phyloP scores from a whole-genome alignment of 2,888 invertebrate genomes.

The Diplolepis rosae region DNA sequence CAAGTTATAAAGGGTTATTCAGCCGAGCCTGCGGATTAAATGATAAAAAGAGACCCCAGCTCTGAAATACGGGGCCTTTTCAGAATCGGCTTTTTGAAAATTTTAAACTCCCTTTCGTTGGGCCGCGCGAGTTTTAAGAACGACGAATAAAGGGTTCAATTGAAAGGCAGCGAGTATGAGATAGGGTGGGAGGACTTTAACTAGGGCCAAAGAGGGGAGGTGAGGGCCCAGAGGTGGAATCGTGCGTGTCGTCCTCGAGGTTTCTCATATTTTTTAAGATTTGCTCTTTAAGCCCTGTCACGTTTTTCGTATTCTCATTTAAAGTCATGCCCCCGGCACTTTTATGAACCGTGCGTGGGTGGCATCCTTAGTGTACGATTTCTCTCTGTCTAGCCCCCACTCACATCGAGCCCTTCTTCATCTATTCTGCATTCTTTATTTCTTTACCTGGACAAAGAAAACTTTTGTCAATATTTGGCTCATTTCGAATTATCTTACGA shows the following conservation, averaged over 20 bases:
- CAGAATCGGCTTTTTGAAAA: slow-evolving; percentile 72
- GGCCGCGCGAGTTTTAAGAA: slow-evolving; percentile 66
- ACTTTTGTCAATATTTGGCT: background rate
- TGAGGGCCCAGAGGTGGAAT: slow-evolving; percentile 51
- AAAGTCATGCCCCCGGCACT: slow-evolving; percentile 45
- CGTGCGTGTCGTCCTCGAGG: slow-evolving; percentile 62
- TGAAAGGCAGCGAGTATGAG: slow-evolving; percentile 58
- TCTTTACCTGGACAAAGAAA: background rate
- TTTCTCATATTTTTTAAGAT: slow-evolving; percentile 74
- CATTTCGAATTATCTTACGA: background rate
- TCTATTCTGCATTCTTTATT: background rate
- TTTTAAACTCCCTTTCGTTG: slow-evolving; percentile 64
- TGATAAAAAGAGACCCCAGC: slow-evolving; percentile 65
- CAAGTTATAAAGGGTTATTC: slow-evolving; percentile 64
- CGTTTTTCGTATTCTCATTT: slow-evolving; percentile 52
- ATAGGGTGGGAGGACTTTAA: slow-evolving; percentile 37
- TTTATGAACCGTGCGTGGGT: slow-evolving; percentile 42
- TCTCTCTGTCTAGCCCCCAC: slow-evolving; percentile 21
- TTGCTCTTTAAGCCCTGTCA: slow-evolving; percentile 69
- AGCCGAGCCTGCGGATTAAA: slow-evolving; percentile 70
- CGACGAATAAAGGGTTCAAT: slow-evolving; percentile 68
- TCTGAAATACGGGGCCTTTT: slow-evolving; percentile 70
- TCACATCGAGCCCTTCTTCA: background rate
- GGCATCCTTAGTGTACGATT: slow-evolving; percentile 38
- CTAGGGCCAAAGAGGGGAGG: slow-evolving; percentile 40